Evolutionary conservation across 2,888 invertebrate species (phyloP).

Genomic region (Microctonus brassicae): DNA sequence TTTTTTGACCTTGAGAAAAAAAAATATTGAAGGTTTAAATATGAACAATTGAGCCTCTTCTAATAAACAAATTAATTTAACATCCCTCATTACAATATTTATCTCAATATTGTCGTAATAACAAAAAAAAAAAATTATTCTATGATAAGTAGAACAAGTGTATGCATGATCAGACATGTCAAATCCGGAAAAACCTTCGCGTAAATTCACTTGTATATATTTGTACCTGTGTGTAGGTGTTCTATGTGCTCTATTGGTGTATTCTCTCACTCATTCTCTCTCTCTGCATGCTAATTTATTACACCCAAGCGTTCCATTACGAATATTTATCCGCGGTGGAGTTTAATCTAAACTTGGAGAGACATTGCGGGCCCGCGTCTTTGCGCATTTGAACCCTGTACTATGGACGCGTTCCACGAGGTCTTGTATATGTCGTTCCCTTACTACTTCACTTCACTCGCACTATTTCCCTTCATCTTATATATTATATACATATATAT

Average conservation of each 20-base stretch:
- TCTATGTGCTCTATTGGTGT: background rate
- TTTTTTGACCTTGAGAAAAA: too few relatives aligned
- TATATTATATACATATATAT: background rate
- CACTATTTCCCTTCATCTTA: constrained; percentile 16
- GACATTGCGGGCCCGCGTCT: constrained; percentile 53
- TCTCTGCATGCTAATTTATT: constrained; percentile 68
- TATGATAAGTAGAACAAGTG: constrained; percentile 26
- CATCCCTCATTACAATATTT: too few relatives aligned
- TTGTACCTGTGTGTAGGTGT: constrained; percentile 38
- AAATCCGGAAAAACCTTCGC: too few relatives aligned
- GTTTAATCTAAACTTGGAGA: constrained; percentile 70
- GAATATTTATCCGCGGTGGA: constrained; percentile 70
- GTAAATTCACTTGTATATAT: constrained; percentile 29
- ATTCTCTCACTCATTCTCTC: background rate
- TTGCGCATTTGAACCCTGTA: constrained; percentile 26
- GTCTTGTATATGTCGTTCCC: constrained; percentile 15
- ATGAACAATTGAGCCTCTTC: too few relatives aligned
- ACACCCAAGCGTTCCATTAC: constrained; percentile 70
- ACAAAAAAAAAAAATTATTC: too few relatives aligned
- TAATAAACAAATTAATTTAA: too few relatives aligned
- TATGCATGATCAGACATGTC: constrained; percentile 37
- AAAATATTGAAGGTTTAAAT: too few relatives aligned
- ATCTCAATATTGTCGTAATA: too few relatives aligned
- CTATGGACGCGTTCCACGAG: background rate
- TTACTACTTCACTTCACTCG: constrained; percentile 22